Base-by-base conservation (phyloP, 2,888 invertebrate genomes). In the Parascotia fuliginaria region DNA sequence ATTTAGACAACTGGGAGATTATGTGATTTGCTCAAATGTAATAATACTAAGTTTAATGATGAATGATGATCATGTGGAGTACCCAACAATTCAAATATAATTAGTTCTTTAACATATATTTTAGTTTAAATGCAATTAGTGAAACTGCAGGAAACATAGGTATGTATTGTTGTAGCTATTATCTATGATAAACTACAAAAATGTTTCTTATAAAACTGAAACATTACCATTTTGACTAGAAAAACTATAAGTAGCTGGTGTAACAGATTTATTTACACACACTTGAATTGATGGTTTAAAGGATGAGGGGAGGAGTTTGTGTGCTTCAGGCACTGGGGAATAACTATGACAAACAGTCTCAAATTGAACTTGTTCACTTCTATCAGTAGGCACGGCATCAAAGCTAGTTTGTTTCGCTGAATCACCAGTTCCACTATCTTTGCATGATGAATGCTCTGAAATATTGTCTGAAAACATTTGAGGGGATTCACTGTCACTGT, bases 351-450 rank as follows among this genome's bases (percentile, higher is more conserved):
- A 85, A 42, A 86, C 81, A 62, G 85, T 82, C 60, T 92, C 92
- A 83, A 91, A 92, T 75, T 90, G 88, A 52, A 91, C 87, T 75
- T 80, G 88, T 61, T 92, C 92, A 84, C 74, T 85, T 67, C 87
- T 87, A 53, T 92, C 92, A 37, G 79, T 70, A 56, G 92, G 92
- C 65, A 89, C 85, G 58, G 93, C 87, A 73, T 95, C 95, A 82
- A 94, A 94, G 73, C 93, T 96, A 60, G 95, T 95, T 65, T 95
- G 93, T 87, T 95, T 95, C 16, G 95, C 95, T 42, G 96, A 96
- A 80, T 96, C 96, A 43, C 96, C 96, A 43, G 96, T 96, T 36
- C 96, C 96, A 85, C 96, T 96, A 77, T 96, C 96, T 85, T 96
- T 96, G 72, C 96, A 95, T 6, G 95, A 94, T 9, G 95, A 95